A percentile compares a stretch with the other conserved stretches of the same genome.
Evolutionary conservation across 64 coral and sea anemone genomes (phyloP).

Genomic region (Dendronephthya gigantea): DNA sequence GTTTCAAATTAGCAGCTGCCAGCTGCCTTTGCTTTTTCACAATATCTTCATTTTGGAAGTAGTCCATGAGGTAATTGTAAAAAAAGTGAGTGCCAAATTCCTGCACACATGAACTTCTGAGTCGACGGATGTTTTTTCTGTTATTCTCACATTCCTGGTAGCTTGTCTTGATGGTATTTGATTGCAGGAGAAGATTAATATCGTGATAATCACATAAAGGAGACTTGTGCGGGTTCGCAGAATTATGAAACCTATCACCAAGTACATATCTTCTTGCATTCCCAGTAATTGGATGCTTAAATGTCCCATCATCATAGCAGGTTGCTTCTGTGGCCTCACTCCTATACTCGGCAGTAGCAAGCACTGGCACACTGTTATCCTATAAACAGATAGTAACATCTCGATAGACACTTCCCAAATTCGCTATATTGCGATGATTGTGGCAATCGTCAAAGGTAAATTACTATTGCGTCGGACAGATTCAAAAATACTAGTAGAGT

Average conservation of each 20-base stretch:
- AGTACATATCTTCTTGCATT: background rate
- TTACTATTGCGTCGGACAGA: no score
- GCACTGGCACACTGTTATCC: no score
- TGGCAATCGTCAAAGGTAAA: no score
- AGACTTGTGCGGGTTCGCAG: background rate
- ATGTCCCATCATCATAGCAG: no score
- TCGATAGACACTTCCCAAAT: no score
- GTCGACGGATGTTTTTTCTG: background rate
- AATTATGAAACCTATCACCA: background rate
- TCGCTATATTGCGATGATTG: no score
- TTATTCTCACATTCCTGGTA: background rate
- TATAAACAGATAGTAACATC: no score
- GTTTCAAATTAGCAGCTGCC: no score
- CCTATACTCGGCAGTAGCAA: no score
- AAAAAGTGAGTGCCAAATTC: background rate
- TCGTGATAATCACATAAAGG: background rate
- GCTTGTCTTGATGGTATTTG: background rate
- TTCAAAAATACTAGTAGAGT: no score
- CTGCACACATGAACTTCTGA: background rate
- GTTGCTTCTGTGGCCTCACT: no score
- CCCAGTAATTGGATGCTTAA: background rate
- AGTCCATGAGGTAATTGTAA: slow-evolving; percentile 8
- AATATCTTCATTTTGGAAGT: background rate
- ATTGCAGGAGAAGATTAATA: no score
- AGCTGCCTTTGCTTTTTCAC: background rate